Conservation (phyloP, 2,113 vertebrate genomes). For the Bothrops jararaca region DNA sequence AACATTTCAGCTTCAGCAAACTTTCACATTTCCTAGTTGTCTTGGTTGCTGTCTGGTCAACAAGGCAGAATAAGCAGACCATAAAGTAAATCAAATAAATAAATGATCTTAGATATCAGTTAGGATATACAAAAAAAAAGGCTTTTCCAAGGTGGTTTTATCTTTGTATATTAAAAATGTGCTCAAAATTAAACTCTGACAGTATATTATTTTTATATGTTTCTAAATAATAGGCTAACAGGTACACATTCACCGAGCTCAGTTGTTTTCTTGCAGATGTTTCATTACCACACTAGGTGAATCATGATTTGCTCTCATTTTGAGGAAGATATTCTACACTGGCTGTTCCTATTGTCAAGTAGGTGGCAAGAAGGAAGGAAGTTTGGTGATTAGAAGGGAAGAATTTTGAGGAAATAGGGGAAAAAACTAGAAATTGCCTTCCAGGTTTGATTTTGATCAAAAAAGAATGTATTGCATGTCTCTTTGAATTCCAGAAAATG, state of each 20-base stretch:
- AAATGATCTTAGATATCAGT: background rate
- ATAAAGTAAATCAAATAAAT: background rate
- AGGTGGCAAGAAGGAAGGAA: background rate
- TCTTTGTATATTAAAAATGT: background rate
- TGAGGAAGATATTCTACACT: background rate
- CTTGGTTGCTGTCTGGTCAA: background rate
- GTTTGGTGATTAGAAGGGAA: background rate
- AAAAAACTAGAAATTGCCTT: background rate
- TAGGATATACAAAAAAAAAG: background rate
- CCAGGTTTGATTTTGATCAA: background rate
- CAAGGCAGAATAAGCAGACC: background rate
- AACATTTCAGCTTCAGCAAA: background rate
- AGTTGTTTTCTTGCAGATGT: background rate
- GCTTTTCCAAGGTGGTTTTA: background rate
- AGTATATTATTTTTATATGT: background rate
- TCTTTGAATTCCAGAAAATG: too few species aligned
- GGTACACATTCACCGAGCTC: background rate
- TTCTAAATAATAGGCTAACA: background rate
- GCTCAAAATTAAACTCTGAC: background rate
- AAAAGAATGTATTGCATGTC: background rate
- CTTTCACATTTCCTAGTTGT: background rate
- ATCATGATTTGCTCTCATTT: background rate
- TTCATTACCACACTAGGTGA: background rate
- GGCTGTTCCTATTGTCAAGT: background rate
- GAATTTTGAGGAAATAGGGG: background rate